Percentiles rank a stretch among this genome's conserved stretches.
Conservation (phyloP, 2,888 invertebrate species). For the Bruchidius siliquastri region DNA sequence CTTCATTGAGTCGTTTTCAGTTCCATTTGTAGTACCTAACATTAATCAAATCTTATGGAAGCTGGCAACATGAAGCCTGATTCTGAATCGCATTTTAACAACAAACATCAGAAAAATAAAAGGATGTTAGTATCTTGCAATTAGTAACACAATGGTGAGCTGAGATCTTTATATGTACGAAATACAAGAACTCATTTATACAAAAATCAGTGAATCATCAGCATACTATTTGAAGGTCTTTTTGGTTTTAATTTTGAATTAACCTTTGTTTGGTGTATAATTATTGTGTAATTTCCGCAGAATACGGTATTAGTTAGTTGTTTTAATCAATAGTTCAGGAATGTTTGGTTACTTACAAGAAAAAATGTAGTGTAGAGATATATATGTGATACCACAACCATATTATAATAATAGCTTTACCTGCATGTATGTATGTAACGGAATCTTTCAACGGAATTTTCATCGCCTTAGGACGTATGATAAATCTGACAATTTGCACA, state of each 20-base stretch:
- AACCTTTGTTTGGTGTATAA: constrained; percentile 13
- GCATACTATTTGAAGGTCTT: not conserved
- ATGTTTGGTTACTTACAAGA: not conserved
- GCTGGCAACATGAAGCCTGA: too few relatives aligned
- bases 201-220: not conserved
- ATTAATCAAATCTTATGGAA: too few relatives aligned
- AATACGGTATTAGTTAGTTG: constrained; percentile 1
- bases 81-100: not conserved
- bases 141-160: not conserved
- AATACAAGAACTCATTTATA: not conserved
- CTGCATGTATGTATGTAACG: too few relatives aligned
- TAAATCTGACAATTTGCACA: too few relatives aligned
- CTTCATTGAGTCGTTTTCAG: too few relatives aligned
- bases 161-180: not conserved
- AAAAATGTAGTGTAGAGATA: too few relatives aligned
- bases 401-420: too few relatives aligned
- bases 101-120: not conserved
- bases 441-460: too few relatives aligned
- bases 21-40: too few relatives aligned
- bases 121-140: not conserved
- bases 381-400: too few relatives aligned
- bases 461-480: too few relatives aligned
- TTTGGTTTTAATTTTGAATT: constrained; percentile 9
- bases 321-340: not conserved
- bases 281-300: constrained; percentile 12